Evolutionary conservation across 2,113 vertebrate genomes (phyloP).

Genomic region (Orthonyx spaldingii): DNA sequence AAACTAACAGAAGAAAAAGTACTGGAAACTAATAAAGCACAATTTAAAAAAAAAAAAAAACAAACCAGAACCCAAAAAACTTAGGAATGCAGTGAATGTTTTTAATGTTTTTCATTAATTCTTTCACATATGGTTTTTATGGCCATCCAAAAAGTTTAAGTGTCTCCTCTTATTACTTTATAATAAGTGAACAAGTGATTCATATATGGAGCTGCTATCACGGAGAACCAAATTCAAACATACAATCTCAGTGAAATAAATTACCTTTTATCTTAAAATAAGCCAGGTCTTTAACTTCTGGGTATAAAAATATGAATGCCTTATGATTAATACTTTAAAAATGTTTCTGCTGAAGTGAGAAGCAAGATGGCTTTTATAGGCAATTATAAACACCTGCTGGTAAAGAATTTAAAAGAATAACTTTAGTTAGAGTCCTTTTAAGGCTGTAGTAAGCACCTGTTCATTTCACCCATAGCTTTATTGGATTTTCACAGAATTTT

Average conservation of each 20-base stretch:
- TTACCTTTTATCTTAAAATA: constrained; percentile 1
- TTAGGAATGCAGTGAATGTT: not conserved
- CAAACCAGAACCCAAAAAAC: not conserved
- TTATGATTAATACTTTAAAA: not conserved
- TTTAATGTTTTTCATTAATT: constrained; percentile 43
- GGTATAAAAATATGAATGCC: not conserved
- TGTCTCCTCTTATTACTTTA: constrained; percentile 7
- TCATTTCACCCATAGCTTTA: not conserved
- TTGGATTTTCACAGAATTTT: not conserved
- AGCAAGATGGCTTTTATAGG: not conserved
- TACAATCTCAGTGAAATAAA: not conserved
- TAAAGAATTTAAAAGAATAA: not conserved
- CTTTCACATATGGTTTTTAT: constrained; percentile 38
- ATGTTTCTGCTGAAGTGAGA: constrained; percentile 6
- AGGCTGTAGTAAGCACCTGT: not conserved
- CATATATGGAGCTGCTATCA: not conserved
- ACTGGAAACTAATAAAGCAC: constrained; percentile 12
- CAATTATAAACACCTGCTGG: constrained; percentile 18
- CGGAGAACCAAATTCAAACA: not conserved
- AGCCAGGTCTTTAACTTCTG: not conserved
- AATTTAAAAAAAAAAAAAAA: not conserved
- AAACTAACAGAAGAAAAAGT: constrained; percentile 5
- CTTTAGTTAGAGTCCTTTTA: not conserved
- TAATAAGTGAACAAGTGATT: constrained; percentile 32
- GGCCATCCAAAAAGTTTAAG: not conserved